Evolutionary conservation across 2,888 invertebrate species (phyloP).

Genomic region (Epinotia nisella): DNA sequence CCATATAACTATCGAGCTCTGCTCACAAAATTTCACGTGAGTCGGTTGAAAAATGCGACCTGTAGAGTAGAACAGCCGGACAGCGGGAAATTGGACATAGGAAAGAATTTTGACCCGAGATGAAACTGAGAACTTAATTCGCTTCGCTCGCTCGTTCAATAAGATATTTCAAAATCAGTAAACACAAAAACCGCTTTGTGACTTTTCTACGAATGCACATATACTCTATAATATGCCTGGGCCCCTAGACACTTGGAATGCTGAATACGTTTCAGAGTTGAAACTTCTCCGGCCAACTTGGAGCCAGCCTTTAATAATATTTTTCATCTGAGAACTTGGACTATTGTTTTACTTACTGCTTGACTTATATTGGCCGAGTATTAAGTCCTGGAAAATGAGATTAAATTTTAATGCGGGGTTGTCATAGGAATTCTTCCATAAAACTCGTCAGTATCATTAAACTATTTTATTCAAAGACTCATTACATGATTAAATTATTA

Average conservation of each 20-base stretch:
- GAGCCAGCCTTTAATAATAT: slow-evolving; percentile 28
- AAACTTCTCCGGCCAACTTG: slow-evolving; percentile 28
- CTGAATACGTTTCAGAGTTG: slow-evolving; percentile 22
- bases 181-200: slow-evolving; percentile 4
- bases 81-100: too few species aligned
- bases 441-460: too few species aligned
- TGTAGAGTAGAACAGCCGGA: too few species aligned
- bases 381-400: not conserved
- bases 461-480: too few species aligned
- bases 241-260: slow-evolving; percentile 28
- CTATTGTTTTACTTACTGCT: slow-evolving; percentile 35
- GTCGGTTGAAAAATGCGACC: too few species aligned
- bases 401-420: not conserved
- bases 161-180: slow-evolving; percentile 4
- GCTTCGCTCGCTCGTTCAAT: too few species aligned
- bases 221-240: slow-evolving; percentile 8
- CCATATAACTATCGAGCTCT: too few species aligned
- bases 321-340: slow-evolving; percentile 32
- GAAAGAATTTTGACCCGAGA: too few species aligned
- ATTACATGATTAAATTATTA: too few species aligned
- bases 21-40: too few species aligned
- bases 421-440: not conserved
- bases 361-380: slow-evolving; percentile 24
- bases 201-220: slow-evolving; percentile 2
- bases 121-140: too few species aligned